These are phyloP conservation scores for Octodon degus DNA, from an alignment of 2,113 vertebrate species.

Conservation along the genomic window DNA sequence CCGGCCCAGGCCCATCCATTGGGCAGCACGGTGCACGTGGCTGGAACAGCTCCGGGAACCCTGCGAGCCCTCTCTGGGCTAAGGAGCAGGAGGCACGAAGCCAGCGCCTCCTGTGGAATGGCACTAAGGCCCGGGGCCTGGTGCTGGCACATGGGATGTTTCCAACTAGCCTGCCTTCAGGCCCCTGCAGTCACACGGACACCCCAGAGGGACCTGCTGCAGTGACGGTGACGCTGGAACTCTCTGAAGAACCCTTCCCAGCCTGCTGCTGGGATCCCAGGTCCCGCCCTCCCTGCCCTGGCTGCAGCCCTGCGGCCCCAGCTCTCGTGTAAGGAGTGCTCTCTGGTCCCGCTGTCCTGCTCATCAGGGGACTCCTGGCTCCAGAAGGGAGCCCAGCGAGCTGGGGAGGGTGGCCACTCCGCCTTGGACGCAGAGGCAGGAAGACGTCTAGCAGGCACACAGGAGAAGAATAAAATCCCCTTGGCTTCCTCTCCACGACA, in stretches of 20 bases:
- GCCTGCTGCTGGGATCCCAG: neutral
- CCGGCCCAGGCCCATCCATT: neutral
- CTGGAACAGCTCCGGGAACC: neutral
- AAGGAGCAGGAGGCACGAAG: neutral
- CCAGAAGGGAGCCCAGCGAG: neutral
- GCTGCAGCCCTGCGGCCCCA: no score
- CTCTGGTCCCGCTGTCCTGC: rapidly evolving
- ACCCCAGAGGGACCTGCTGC: neutral
- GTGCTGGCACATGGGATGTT: neutral
- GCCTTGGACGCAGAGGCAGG: neutral
- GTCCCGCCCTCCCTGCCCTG: neutral
- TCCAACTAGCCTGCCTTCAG: neutral
- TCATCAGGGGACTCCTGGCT: neutral
- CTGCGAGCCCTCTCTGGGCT: neutral
- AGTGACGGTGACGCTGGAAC: neutral
- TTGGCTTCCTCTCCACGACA: neutral
- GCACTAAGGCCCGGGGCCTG: neutral
- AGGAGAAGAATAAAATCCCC: neutral
- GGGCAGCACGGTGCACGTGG: neutral
- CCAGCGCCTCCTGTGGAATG: neutral
- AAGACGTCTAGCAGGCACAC: neutral
- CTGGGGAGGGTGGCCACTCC: neutral
- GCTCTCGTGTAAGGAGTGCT: neutral
- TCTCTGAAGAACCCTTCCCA: neutral
- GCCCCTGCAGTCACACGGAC: neutral